Base-by-base conservation (phyloP, 2,113 vertebrate genomes). In the Archocentrus centrarchus region DNA sequence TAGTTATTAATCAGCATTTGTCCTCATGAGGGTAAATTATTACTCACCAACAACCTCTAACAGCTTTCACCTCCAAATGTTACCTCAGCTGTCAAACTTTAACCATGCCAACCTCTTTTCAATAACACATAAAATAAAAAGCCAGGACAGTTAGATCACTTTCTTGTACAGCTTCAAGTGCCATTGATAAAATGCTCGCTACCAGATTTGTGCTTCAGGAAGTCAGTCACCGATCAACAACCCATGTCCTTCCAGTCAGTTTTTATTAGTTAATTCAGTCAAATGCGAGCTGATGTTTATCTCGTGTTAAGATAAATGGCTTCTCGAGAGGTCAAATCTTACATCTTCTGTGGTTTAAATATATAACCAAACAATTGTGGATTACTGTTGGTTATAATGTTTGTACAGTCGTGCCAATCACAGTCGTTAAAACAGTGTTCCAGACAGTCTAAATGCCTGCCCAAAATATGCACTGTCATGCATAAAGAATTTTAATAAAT, bases 21-120 rank as follows among this genome's bases (percentile, higher is more conserved):
- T 44, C 81, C 55, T 89, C 22, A 70, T 83, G 63, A 85, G 13
- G 63, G 93, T 94, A 89, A 94, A 95, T 94, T 79, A 95, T 95
- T 94, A 91, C 68, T 88, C 70, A 35, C 62, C 10, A 80, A 70
- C 78, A 55, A 77, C 84, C 79, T 77, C 68, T 76, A 88, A 88
- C 47, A 92, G 84, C 82, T 76, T 84, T 93, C 89, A 91, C 88
- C 88, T 90, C 70, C 66, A 87, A 86, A 87, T 84, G 85, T 79
- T 47, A 44, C 83, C 30, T 20, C 32, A 86, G 27, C 63, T 63
- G 93, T 93, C 79, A 93, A 90, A 91, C 84, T 89, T 92, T 93
- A 92, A 92, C 91, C 81, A 20, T 3, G 4, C 0, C 2, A 3
- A 53, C 39, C 58, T 55, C 5, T 22, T 68, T 35, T 70, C 58